Evolutionary conservation across 2,888 invertebrate species (phyloP), one percentile per base, ranked within the genome.

Genomic region (Corythucha ciliata): DNA sequence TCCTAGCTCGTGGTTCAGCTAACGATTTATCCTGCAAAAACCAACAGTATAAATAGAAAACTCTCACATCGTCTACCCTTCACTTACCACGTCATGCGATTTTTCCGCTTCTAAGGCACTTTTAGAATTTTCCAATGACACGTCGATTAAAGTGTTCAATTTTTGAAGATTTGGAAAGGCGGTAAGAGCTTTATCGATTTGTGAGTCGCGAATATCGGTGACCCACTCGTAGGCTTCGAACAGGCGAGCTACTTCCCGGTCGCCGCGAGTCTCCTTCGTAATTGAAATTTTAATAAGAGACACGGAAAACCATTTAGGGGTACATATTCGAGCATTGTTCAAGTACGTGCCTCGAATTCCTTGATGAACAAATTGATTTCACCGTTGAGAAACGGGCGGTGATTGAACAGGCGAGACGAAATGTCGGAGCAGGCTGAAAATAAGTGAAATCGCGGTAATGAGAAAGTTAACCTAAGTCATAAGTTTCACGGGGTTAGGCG

Each of bases 341-440:
- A 18, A 14, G 44, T 18, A 54, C 63, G 68, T 72, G 86, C 87
- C 78, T 91, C 89, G 70, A 90, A 90, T 67, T 90, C 88, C 60
- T 80, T 80, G 4, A 89, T 68, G 70, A 86, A 82, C 67, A 78
- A 81, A 60, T 81, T 81, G 59, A 90, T 81, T 77, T 91, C 91
- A 50, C 89, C 88, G 69, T 80, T 83, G 53, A 90, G 68, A 67
- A 90, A 87, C 27, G 86, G 84, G 57, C 82, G 78, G 65, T 91
- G 91, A 69, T 91, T 88, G 70, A 91, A 86, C 53, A 91, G 72
- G 65, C 90, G 76, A 62, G 79, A 77, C 80, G 88, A 88, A 67
- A 89, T 80, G 70, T 84, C 85, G 57, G 80, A 79, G 61, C 82
- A 75, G 74, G 86, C 90, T 91, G 67, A 57, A 59, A 62, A 20